Evolutionary conservation across 2,113 vertebrate species (phyloP).

Genomic region (Symphodus melops): DNA sequence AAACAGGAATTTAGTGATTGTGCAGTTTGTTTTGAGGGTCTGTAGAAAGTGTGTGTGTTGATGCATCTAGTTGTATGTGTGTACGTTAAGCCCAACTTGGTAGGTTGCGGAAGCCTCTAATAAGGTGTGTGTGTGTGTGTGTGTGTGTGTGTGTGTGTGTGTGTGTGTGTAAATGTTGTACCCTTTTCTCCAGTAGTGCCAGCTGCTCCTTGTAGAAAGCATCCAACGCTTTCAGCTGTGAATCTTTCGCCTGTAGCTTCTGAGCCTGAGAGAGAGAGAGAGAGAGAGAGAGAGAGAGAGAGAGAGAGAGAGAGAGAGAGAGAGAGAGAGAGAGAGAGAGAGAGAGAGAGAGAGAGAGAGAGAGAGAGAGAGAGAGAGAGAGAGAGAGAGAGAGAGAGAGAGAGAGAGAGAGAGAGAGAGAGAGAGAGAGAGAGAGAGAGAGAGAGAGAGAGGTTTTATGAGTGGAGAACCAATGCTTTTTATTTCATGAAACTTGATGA

Average conservation of each 20-base stretch:
- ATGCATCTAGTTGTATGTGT: neutral
- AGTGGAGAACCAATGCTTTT: no score
- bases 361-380: no score
- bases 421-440: no score
- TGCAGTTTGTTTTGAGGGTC: neutral
- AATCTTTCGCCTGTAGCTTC: conserved; percentile 88
- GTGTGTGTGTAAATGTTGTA: conserved; percentile 63
- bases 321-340: no score
- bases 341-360: no score
- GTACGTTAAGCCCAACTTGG: neutral
- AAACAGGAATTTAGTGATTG: neutral
- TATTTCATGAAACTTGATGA: no score
- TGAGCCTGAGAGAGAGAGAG: conserved; percentile 77
- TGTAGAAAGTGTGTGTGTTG: neutral
- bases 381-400: no score
- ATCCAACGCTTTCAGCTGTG: conserved; percentile 84
- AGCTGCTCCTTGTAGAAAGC: conserved; percentile 91
- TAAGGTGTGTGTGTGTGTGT: conserved; percentile 14
- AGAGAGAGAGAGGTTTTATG: no score
- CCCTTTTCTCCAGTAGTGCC: conserved; percentile 89
- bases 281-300: conserved; percentile 31
- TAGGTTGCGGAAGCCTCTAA: conserved; percentile 13
- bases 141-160: conserved; percentile 20
- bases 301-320: conserved; percentile 16
- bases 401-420: no score